phyloP scores from a whole-genome alignment of 2,888 invertebrate genomes.

The Apodemia zela region DNA sequence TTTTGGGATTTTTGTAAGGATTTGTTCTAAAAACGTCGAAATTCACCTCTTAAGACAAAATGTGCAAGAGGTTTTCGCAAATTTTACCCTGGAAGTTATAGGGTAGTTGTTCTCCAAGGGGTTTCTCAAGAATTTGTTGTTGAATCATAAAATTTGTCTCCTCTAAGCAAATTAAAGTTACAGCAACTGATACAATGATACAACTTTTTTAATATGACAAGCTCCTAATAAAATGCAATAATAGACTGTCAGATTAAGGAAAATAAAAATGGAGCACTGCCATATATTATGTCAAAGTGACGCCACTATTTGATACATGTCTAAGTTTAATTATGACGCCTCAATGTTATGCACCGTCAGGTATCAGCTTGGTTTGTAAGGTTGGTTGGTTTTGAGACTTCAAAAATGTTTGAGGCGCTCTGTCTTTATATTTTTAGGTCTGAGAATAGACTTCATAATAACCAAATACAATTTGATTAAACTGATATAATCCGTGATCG shows the following conservation, averaged over 20 bases:
- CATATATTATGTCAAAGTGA: no score
- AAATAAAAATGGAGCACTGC: no score
- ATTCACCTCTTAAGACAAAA: neutral
- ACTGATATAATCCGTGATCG: no score
- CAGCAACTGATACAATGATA: neutral
- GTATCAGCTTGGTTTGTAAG: no score
- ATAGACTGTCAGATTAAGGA: neutral
- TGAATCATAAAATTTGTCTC: neutral
- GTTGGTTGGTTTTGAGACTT: no score
- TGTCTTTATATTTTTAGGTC: neutral
- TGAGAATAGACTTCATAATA: no score
- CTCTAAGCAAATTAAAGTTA: neutral
- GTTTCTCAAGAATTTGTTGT: neutral
- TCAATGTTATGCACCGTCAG: no score
- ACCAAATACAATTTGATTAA: no score
- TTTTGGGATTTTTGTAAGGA: neutral
- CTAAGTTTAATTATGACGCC: no score
- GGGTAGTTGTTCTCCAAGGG: neutral
- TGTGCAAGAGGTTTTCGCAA: neutral
- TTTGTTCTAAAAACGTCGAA: constrained; percentile 1
- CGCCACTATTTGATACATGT: no score
- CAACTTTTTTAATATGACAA: neutral
- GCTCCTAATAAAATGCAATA: neutral
- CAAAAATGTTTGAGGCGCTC: no score
- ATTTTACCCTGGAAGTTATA: neutral